phyloP scores from a whole-genome alignment of 2,113 vertebrate genomes.

The Bothrops jararaca region DNA sequence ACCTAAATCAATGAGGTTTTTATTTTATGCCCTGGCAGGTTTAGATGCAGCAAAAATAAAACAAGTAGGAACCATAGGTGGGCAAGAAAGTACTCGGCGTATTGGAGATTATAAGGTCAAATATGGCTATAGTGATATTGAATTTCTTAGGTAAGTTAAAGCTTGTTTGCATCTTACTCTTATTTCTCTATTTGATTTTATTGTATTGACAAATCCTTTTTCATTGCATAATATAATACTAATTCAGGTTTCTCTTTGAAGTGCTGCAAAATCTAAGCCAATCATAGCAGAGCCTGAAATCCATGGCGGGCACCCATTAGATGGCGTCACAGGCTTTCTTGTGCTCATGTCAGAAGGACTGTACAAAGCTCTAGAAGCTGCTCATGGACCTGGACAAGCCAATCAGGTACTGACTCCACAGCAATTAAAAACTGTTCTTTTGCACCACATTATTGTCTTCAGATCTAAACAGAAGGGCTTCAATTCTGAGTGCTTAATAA shows the following conservation, averaged over 20 bases:
- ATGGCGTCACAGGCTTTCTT: slow-evolving; percentile 88
- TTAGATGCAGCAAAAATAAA: slow-evolving; percentile 86
- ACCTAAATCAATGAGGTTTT: background rate
- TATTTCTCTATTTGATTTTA: background rate
- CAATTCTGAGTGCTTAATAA: background rate
- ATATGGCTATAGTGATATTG: slow-evolving; percentile 89
- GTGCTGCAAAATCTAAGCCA: slow-evolving; percentile 86
- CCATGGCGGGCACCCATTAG: slow-evolving; percentile 83
- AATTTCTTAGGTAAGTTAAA: slow-evolving; percentile 85
- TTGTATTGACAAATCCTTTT: slow-evolving; percentile 1
- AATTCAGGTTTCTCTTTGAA: slow-evolving; percentile 53
- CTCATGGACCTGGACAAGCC: slow-evolving; percentile 92
- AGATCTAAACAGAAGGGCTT: background rate
- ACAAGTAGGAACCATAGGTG: slow-evolving; percentile 84
- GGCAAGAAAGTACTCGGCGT: slow-evolving; percentile 90
- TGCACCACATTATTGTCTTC: background rate
- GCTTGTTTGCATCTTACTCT: background rate
- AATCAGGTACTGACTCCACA: slow-evolving; percentile 82
- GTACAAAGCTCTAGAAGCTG: slow-evolving; percentile 91
- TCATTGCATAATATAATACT: background rate
- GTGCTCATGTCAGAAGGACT: slow-evolving; percentile 95
- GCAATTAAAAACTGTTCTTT: background rate
- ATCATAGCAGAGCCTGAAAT: slow-evolving; percentile 93
- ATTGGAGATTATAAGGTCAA: slow-evolving; percentile 96
- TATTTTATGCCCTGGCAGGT: slow-evolving; percentile 68